A percentile compares a stretch with the other conserved stretches of the same genome.
phyloP scores from a whole-genome alignment of 2,888 invertebrate species.

The Apotomis capreana region DNA sequence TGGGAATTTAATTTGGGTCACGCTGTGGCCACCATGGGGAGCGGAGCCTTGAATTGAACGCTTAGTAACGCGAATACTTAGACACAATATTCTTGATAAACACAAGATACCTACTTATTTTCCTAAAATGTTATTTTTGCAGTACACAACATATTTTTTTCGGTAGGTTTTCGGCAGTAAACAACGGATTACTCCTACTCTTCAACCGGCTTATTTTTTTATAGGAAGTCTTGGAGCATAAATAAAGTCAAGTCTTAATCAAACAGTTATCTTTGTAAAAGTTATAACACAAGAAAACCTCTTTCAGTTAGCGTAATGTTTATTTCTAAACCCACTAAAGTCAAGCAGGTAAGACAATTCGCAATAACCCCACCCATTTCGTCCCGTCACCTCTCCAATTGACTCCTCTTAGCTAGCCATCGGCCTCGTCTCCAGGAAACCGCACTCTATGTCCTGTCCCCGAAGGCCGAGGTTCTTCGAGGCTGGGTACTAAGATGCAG shows the following conservation, averaged over 20 bases:
- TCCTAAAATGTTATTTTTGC: no score
- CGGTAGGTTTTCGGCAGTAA: no score
- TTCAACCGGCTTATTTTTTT: no score
- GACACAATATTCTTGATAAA: neutral
- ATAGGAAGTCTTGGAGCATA: no score
- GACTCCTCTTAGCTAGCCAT: conserved; percentile 50
- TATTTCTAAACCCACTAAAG: neutral
- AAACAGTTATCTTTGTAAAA: no score
- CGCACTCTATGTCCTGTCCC: no score
- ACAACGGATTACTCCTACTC: no score
- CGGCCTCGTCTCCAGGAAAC: neutral
- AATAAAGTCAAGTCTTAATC: no score
- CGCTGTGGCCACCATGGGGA: neutral
- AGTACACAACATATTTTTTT: no score
- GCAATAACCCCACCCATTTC: conserved; percentile 8
- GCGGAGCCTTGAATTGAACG: neutral
- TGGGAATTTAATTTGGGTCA: conserved; percentile 16
- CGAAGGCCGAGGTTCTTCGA: no score
- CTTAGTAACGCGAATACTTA: neutral
- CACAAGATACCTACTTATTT: neutral
- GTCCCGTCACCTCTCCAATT: conserved; percentile 55
- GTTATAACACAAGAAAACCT: no score
- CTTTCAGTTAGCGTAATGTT: neutral
- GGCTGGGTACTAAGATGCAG: no score
- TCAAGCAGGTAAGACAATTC: conserved; percentile 10